Base-by-base conservation (phyloP, 1,140 invertebrate genomes). In the Trichonephila inaurata region DNA sequence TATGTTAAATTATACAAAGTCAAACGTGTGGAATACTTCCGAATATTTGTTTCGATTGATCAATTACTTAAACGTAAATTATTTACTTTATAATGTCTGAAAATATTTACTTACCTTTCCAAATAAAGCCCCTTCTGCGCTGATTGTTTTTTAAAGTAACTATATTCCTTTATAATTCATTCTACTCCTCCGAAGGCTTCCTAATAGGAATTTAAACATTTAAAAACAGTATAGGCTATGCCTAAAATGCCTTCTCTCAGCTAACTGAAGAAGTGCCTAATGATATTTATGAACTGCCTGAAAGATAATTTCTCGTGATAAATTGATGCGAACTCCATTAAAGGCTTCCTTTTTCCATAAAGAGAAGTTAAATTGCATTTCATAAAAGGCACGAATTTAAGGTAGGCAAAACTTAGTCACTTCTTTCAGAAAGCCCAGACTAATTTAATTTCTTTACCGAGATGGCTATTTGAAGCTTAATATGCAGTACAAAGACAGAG, bases 391-490 rank as follows among this genome's bases (percentile, higher is more conserved):
- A 28, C 28, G 72, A 77, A 77, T 77, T 77, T 77, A 77, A 14
- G 72, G 72, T 33, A 33, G 72, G 72, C 16, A 40, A 77, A 40
- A 77, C 33, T 77, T 33, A 77, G 33, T 19, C 72, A 19, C 33
- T 77, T 77, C 72, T 77, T 77, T 77, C 28, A 77, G 72, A 40
- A 40, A 77, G 72, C 72, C 72, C 40, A 77, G 40, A 77, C 72
- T 40, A 77, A 77, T 77, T 77, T 77, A 77, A 77, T 77, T 77
- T 77, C 69, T 77, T 77, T 77, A 77, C 28, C 72, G 16, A 77
- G 72, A 77, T 77, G 72, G 72, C 72, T 77, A 77, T 77, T 77
- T 77, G 33, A 77, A 77, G 72, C 28, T 77, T 33, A 77, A 77
- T 40, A 77, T 77, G 24, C 72, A 77, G 18, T 77, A 77, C 72